Conservation (phyloP, 2,888 invertebrate species). For the Drosophila kanekoi region DNA sequence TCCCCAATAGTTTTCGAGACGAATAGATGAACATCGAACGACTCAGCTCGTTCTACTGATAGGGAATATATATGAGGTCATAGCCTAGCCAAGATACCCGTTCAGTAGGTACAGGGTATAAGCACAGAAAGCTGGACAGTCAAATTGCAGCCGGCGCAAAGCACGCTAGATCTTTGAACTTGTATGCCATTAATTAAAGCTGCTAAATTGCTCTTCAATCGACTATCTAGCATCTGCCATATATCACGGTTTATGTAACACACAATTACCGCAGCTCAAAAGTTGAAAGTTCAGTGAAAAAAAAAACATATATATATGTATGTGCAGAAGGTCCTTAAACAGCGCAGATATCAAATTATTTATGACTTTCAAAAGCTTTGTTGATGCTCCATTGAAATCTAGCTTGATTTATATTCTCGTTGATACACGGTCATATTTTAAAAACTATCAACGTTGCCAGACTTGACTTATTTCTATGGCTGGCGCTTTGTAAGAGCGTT, state of each 20-base stretch:
- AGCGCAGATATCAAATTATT: constrained; percentile 32
- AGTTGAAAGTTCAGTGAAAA: constrained; percentile 40
- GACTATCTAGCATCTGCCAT: constrained; percentile 30
- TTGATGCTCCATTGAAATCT: constrained; percentile 28
- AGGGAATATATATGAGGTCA: no score
- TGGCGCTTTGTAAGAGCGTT: constrained; percentile 10
- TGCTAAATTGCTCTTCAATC: constrained; percentile 55
- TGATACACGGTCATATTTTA: constrained; percentile 15
- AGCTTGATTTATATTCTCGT: constrained; percentile 11
- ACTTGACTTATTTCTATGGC: constrained; percentile 21
- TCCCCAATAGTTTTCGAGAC: no score
- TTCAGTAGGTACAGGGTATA: no score
- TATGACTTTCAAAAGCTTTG: constrained; percentile 43
- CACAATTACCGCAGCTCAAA: constrained; percentile 18
- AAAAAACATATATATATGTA: no score
- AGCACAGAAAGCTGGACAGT: not conserved
- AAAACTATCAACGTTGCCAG: constrained; percentile 20
- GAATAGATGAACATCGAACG: no score
- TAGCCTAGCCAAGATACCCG: no score
- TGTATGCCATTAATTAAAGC: constrained; percentile 64
- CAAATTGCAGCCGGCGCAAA: no score
- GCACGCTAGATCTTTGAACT: constrained; percentile 7
- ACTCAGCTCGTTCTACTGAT: no score
- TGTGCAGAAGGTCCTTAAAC: constrained; percentile 12
- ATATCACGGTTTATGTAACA: constrained; percentile 25